These are phyloP conservation scores for Pterocles gutturalis DNA, from an alignment of 2,113 vertebrate genomes.

Conservation along the genomic window DNA sequence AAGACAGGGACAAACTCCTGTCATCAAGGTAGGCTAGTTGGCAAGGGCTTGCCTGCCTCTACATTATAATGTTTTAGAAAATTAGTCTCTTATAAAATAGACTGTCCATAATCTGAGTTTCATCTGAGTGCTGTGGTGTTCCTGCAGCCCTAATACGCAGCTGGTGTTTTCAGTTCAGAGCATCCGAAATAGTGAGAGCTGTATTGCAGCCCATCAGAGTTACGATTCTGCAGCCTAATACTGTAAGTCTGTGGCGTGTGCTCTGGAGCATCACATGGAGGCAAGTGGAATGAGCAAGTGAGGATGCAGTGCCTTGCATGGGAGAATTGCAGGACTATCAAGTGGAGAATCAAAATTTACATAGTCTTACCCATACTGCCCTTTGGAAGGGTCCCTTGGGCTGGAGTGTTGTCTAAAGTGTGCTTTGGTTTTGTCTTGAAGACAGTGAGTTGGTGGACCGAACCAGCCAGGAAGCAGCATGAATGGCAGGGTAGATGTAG, in stretches of 20 bases:
- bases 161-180: not conserved
- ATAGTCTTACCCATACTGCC: not conserved
- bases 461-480: accelerated
- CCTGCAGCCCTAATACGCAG: not conserved
- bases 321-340: not conserved
- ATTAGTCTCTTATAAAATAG: not conserved
- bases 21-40: not conserved
- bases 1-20: not conserved
- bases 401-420: accelerated
- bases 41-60: not conserved
- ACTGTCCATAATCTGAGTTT: not conserved
- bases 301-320: not conserved
- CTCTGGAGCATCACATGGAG: accelerated
- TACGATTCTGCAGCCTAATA: not conserved
- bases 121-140: not conserved
- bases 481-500: not conserved
- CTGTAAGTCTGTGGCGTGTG: accelerated
- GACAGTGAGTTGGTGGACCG: accelerated
- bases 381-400: not conserved
- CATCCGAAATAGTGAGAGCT: not conserved
- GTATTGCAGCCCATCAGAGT: not conserved
- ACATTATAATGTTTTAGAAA: not conserved
- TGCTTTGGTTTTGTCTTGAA: not conserved
- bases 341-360: not conserved
- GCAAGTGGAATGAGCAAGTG: not conserved